Base-by-base conservation (phyloP, 2,113 vertebrate species). In the Peromyscus maniculatus region DNA sequence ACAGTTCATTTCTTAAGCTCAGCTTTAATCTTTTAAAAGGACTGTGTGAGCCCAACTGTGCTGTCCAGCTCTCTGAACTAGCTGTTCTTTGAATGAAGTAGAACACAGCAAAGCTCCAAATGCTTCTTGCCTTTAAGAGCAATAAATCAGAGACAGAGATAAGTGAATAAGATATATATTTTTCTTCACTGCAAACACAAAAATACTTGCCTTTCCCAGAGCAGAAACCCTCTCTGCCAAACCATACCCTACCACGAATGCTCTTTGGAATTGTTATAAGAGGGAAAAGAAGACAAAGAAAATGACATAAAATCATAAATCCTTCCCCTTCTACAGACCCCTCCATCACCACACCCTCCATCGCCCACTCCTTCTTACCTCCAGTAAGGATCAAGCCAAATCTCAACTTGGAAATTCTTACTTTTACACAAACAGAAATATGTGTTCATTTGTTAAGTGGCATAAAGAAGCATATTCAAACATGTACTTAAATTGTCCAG, bases 1-100 rank as follows among this genome's bases (percentile, higher is more conserved):
- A 67, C 80, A 91, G 67, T 36, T 92, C 93, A 55, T 12, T 75
- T 92, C 80, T 95, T 78, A 77, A 94, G 57, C 52, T 80, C 91
- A 88, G 57, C 97, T 71, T 46, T 96, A 78, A 96, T 93, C 91
- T 95, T 94, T 91, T 59, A 82, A 90, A 91, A 95, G 62, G 93
- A 62, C 66, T 89, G 4, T 11, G 3, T 86, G 57, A 87, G 39
- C 78, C 24, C 74, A 84, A 13, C 84, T 90, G 59, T 91, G 64
- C 93, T 52, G 86, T 64, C 11, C 64, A 89, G 67, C 39, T 57
- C 72, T 66, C 67, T 33, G 72, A 97, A 87, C 13, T 11, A 33
- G 36, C 33, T 62, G 57, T 67, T 79, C 39, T 64, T 2, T 90
- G 72, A 91, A 95, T 66, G 46, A 74, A 83, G 55, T 62, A 52